These are phyloP conservation scores for Pyrochroa serraticornis DNA, from an alignment of 2,888 invertebrate genomes.

Conservation along the genomic window DNA sequence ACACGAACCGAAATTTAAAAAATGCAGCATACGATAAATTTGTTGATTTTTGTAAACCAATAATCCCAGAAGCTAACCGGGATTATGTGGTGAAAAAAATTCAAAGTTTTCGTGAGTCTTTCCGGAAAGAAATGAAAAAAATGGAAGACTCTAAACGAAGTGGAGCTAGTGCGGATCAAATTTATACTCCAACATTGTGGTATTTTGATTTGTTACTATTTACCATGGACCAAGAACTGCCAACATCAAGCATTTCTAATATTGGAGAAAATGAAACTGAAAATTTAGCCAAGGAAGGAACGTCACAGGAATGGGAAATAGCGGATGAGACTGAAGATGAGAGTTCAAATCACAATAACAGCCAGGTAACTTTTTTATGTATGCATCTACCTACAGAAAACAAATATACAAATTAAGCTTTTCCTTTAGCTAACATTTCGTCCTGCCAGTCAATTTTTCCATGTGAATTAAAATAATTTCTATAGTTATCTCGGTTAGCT, in stretches of 20 bases:
- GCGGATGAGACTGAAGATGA: not conserved
- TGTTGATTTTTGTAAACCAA: too few species aligned
- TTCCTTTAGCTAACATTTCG: constrained; percentile 11
- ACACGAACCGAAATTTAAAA: too few species aligned
- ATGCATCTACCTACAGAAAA: not conserved
- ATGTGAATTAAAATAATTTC: constrained; percentile 18
- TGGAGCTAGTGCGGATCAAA: constrained; percentile 14
- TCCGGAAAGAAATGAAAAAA: constrained; percentile 24
- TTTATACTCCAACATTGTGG: constrained; percentile 22
- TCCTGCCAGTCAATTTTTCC: constrained; percentile 21
- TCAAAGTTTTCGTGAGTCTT: constrained; percentile 20
- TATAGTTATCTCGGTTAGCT: constrained; percentile 16
- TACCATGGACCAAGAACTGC: constrained; percentile 36
- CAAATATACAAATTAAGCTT: not conserved
- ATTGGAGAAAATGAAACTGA: constrained; percentile 5
- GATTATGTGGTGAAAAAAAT: constrained; percentile 14
- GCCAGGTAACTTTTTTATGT: not conserved
- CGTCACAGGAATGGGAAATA: constrained; percentile 1
- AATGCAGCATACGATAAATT: too few species aligned
- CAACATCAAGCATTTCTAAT: constrained; percentile 11
- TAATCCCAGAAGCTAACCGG: too few species aligned
- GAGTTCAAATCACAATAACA: not conserved
- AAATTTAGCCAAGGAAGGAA: not conserved
- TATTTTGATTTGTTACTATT: constrained; percentile 23
- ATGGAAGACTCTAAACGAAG: constrained; percentile 6